phyloP scores from a whole-genome alignment of 2,113 vertebrate genomes.

The Anolis carolinensis region DNA sequence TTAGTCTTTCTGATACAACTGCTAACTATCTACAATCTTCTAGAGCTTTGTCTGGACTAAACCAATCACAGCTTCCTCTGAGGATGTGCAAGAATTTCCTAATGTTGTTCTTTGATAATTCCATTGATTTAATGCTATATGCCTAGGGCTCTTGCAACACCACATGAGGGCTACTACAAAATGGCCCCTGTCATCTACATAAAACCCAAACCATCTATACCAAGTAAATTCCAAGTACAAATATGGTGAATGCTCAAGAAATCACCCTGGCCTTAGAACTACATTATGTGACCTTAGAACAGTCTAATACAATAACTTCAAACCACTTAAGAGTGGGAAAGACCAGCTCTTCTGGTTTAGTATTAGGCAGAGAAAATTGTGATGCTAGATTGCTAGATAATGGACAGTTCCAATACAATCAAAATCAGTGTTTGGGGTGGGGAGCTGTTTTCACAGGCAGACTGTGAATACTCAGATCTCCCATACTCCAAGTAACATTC shows the following conservation, averaged over 20 bases:
- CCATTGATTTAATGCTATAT: background rate
- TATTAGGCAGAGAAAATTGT: background rate
- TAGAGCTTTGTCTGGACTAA: background rate
- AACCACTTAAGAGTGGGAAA: background rate
- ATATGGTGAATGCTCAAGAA: background rate
- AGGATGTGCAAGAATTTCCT: background rate
- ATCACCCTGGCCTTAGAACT: background rate
- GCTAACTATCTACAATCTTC: background rate
- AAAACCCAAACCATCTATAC: background rate
- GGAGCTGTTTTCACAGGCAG: background rate
- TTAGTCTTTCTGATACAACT: background rate
- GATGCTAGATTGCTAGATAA: background rate
- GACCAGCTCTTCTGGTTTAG: background rate
- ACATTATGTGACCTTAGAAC: background rate
- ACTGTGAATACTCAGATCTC: background rate
- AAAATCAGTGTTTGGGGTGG: background rate
- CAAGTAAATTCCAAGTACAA: background rate
- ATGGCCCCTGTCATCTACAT: background rate
- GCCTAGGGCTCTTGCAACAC: background rate
- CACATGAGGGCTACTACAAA: background rate
- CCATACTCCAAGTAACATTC: background rate
- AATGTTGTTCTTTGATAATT: background rate
- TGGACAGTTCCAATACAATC: background rate
- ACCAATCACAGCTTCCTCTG: background rate
- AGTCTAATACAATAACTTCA: background rate